phyloP scores from a whole-genome alignment of 2,797 vertebrate species.

The Cuniculus paca region DNA sequence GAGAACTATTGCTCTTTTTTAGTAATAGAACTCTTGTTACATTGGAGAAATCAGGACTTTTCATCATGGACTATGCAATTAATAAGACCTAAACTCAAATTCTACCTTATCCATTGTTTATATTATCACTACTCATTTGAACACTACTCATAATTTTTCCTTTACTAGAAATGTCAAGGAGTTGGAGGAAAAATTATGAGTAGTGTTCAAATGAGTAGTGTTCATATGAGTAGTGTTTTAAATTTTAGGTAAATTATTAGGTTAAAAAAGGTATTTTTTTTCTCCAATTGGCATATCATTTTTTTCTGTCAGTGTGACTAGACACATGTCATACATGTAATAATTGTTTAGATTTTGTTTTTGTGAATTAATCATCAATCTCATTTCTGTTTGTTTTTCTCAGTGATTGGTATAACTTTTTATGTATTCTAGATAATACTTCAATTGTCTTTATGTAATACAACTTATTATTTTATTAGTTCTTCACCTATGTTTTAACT shows the following conservation, averaged over 20 bases:
- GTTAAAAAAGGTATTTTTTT: not conserved
- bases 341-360: not conserved
- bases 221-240: too few species aligned
- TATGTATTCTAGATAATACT: not conserved
- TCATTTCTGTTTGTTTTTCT: slow-evolving; percentile 30
- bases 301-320: not conserved
- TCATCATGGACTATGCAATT: not conserved
- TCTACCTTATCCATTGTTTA: not conserved
- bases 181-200: not conserved
- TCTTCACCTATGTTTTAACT: not conserved
- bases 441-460: not conserved
- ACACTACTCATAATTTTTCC: too few species aligned
- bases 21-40: not conserved
- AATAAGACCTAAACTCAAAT: not conserved
- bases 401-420: slow-evolving; percentile 22
- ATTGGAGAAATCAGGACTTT: not conserved
- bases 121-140: too few species aligned
- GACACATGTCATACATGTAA: not conserved
- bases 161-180: not conserved
- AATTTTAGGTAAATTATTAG: not conserved
- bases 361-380: not conserved
- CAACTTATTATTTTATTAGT: slow-evolving; percentile 22
- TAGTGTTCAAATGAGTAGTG: too few species aligned
- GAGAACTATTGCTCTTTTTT: not conserved
- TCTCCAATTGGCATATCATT: not conserved